Evolutionary conservation across 2,113 vertebrate species (phyloP).

Genomic region (Brachionichthys hirsutus): DNA sequence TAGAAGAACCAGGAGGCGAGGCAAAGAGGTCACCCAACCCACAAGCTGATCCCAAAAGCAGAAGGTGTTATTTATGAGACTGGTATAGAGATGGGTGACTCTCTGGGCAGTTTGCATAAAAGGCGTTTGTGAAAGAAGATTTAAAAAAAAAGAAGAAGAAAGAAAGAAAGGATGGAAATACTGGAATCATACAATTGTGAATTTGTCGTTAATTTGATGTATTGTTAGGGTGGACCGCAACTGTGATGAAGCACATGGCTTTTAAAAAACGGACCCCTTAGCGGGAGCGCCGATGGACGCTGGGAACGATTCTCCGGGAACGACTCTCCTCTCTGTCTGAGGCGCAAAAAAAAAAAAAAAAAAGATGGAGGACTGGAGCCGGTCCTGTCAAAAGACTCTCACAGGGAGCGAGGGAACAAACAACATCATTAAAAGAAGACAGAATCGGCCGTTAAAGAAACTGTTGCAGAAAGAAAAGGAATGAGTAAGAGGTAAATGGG

Average conservation of each 20-base stretch:
- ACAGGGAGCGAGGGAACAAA: slow-evolving; percentile 25
- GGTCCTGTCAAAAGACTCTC: slow-evolving; percentile 48
- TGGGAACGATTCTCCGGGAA: slow-evolving; percentile 18
- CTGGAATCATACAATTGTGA: slow-evolving; percentile 50
- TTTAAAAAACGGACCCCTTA: slow-evolving; percentile 44
- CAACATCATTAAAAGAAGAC: slow-evolving; percentile 50
- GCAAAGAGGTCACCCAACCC: slow-evolving; percentile 71
- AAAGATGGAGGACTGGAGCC: slow-evolving; percentile 28
- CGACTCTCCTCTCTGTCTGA: slow-evolving; percentile 30
- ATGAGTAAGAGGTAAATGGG: slow-evolving; percentile 38
- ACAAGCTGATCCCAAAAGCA: slow-evolving; percentile 71
- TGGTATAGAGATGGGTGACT: slow-evolving; percentile 60
- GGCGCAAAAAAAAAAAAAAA: slow-evolving; percentile 5
- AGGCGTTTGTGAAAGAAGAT: slow-evolving; percentile 48
- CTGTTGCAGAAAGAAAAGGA: slow-evolving; percentile 38
- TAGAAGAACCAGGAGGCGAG: slow-evolving; percentile 63
- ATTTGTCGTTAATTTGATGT: slow-evolving; percentile 65
- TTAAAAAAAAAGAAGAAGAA: slow-evolving; percentile 38
- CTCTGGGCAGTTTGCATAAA: slow-evolving; percentile 54
- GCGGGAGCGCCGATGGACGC: slow-evolving; percentile 16
- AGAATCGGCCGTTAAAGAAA: slow-evolving; percentile 41
- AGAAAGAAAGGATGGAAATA: slow-evolving; percentile 23
- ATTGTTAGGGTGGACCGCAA: slow-evolving; percentile 43
- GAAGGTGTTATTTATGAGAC: slow-evolving; percentile 68
- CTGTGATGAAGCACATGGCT: slow-evolving; percentile 42